A percentile compares a stretch with the other conserved stretches of the same genome.
phyloP scores from a whole-genome alignment of 2,797 vertebrate genomes.

The Meriones psammophilus region DNA sequence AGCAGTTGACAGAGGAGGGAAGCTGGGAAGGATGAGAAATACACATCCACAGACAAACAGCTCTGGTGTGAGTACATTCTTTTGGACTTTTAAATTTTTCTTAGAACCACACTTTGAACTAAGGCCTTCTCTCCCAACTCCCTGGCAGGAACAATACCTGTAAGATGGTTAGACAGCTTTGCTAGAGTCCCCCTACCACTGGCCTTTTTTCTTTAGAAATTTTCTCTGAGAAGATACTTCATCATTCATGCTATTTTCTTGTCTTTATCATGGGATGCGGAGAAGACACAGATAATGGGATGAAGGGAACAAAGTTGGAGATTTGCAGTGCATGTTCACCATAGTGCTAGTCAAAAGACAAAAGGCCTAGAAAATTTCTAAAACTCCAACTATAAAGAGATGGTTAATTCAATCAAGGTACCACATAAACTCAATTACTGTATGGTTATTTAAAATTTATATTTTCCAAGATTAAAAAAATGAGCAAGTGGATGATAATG shows the following conservation, averaged over 20 bases:
- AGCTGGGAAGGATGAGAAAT: rapidly evolving
- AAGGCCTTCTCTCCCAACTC: background rate
- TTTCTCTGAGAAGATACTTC: background rate
- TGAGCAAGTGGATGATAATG: background rate
- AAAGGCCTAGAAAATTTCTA: background rate
- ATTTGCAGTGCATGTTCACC: constrained; percentile 17
- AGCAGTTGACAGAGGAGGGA: background rate
- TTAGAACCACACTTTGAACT: background rate
- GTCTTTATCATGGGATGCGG: background rate
- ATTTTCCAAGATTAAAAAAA: constrained; percentile 23
- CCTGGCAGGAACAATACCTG: background rate
- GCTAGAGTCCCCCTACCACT: too few species aligned
- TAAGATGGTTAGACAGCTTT: too few species aligned
- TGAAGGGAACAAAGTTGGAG: background rate
- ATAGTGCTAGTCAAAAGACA: background rate
- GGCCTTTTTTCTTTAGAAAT: background rate
- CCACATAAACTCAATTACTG: background rate
- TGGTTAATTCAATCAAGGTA: background rate
- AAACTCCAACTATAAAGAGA: background rate
- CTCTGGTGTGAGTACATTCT: background rate
- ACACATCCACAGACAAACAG: background rate
- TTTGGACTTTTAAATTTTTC: background rate
- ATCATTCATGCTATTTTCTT: background rate
- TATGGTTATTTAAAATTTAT: constrained; percentile 23
- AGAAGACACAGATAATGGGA: background rate